A percentile compares a stretch with the other conserved stretches of the same genome.
These are phyloP conservation scores for Dolichotis patagonum DNA, from an alignment of 2,113 vertebrate genomes.

Conservation along the genomic window DNA sequence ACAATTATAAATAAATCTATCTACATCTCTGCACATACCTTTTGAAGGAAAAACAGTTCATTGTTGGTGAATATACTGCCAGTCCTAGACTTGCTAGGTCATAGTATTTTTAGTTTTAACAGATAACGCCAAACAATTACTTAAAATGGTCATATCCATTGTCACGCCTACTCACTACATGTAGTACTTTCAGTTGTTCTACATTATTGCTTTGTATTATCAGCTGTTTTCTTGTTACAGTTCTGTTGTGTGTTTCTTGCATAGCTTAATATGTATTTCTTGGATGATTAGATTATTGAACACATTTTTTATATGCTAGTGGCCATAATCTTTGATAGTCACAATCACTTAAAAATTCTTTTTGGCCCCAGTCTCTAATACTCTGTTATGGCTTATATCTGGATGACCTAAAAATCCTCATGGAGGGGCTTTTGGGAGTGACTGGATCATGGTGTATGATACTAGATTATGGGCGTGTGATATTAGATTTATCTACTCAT, in stretches of 20 bases:
- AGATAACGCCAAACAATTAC: not conserved
- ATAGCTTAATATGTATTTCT: too few relatives aligned
- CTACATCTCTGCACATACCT: not conserved
- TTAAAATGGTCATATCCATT: not conserved
- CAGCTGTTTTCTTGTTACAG: not conserved
- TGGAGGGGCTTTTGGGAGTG: not conserved
- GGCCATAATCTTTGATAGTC: not conserved
- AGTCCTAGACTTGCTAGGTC: not conserved
- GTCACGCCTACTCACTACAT: not conserved
- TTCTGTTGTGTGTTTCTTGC: not conserved
- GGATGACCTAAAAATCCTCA: not conserved
- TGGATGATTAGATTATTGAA: not conserved
- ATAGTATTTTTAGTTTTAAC: not conserved
- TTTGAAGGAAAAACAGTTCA: not conserved
- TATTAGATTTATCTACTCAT: not conserved
- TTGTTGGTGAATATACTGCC: not conserved
- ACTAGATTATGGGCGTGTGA: not conserved
- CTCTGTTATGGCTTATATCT: not conserved
- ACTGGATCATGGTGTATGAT: not conserved
- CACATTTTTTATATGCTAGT: not conserved
- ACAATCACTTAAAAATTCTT: not conserved
- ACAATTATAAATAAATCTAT: conserved; percentile 8
- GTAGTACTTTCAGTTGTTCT: not conserved
- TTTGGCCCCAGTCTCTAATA: not conserved
- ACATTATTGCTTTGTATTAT: not conserved